Conservation (phyloP, 2,797 vertebrate genomes). For the Danio tinwini region DNA sequence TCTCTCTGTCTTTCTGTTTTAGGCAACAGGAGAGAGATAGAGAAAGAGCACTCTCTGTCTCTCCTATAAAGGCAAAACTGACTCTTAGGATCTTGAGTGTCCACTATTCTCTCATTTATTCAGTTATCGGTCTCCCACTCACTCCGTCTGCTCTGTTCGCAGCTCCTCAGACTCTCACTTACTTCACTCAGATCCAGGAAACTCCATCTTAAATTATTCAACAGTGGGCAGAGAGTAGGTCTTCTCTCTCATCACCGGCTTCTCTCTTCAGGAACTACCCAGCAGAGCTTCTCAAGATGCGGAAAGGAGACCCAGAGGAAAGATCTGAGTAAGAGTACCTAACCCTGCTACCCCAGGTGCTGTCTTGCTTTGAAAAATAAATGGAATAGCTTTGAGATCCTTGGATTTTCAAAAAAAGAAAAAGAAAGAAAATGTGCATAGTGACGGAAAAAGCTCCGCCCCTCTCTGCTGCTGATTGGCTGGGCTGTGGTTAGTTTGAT, state of each 20-base stretch:
- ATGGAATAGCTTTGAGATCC: constrained; percentile 41
- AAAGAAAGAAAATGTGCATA: constrained; percentile 52
- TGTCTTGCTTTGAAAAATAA: constrained; percentile 51
- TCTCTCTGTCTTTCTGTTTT: constrained; percentile 37
- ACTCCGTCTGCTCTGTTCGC: neutral
- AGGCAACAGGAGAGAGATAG: constrained; percentile 15
- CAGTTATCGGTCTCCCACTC: constrained; percentile 46
- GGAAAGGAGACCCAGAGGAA: constrained; percentile 60
- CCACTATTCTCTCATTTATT: constrained; percentile 62
- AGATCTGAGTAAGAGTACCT: constrained; percentile 55
- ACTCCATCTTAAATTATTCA: constrained; percentile 88
- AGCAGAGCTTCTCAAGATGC: neutral
- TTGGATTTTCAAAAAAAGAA: constrained; percentile 26
- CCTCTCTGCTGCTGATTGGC: constrained; percentile 79
- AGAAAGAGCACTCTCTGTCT: constrained; percentile 40
- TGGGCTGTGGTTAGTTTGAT: constrained; percentile 68
- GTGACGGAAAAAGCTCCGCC: constrained; percentile 79
- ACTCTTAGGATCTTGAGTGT: constrained; percentile 71
- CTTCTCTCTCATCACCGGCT: constrained; percentile 52
- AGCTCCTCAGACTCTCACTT: constrained; percentile 19
- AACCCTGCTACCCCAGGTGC: constrained; percentile 36
- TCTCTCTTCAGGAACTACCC: constrained; percentile 40
- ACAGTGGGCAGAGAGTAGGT: constrained; percentile 67
- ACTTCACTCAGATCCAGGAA: constrained; percentile 83
- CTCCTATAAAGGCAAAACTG: constrained; percentile 30